These are phyloP conservation scores for Rhinolophus ferrumequinum DNA, from an alignment of 2,113 vertebrate genomes.

Conservation along the genomic window DNA sequence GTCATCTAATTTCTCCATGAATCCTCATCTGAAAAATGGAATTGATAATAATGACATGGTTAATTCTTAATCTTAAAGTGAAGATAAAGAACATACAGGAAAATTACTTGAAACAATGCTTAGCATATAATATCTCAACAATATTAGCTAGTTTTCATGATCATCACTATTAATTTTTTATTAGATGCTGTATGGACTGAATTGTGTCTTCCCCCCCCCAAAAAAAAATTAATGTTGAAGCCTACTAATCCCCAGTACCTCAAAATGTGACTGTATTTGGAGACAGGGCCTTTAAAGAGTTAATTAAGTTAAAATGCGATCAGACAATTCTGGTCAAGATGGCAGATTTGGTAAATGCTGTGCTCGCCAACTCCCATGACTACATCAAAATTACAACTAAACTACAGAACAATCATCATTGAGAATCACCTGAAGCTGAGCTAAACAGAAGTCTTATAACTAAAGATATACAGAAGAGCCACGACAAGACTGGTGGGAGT, in stretches of 20 bases:
- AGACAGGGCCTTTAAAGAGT: background rate
- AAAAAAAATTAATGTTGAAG: background rate
- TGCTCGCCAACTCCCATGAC: no score
- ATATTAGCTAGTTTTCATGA: background rate
- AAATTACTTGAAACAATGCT: background rate
- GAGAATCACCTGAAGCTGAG: no score
- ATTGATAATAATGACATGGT: background rate
- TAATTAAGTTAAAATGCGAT: background rate
- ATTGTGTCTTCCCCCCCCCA: no score
- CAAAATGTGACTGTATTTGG: background rate
- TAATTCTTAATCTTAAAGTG: background rate
- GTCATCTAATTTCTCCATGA: background rate
- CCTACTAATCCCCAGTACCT: background rate
- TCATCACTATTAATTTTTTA: background rate
- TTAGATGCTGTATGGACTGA: background rate
- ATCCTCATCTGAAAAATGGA: conserved; percentile 35
- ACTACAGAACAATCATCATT: no score
- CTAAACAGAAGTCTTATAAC: no score
- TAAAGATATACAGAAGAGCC: no score
- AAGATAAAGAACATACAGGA: background rate
- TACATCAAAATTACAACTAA: no score
- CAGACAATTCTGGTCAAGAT: no score
- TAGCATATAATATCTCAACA: background rate
- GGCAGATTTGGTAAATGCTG: no score
- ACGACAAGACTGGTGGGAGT: no score